Evolutionary conservation across 2,888 invertebrate species (phyloP).

Genomic region (Drosophila glabriapex): DNA sequence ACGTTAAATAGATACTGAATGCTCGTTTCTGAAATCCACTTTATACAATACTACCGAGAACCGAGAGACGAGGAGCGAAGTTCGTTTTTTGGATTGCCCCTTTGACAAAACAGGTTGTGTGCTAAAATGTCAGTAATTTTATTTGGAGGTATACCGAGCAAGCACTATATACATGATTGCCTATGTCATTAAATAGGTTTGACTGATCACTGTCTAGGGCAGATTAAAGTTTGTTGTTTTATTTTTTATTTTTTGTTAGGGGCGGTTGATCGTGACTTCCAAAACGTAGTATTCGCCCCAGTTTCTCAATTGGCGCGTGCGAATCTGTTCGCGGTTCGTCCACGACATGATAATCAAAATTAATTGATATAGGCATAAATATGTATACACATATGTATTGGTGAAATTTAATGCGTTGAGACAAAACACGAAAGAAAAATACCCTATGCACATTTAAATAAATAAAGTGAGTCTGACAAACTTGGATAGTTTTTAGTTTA

Average conservation of each 20-base stretch:
- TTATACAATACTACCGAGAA: conserved; percentile 5
- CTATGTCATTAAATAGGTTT: not conserved
- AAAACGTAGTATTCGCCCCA: not conserved
- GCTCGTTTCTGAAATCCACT: conserved; percentile 7
- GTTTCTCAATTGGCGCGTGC: conserved; percentile 30
- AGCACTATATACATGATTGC: not conserved
- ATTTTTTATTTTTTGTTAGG: not conserved
- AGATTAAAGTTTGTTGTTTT: too few species aligned
- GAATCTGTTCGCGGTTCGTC: conserved; percentile 8
- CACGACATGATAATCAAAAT: conserved; percentile 18
- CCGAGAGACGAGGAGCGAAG: not conserved
- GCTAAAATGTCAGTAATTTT: not conserved
- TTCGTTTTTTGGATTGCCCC: conserved; percentile 1
- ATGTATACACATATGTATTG: not conserved
- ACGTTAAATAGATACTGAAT: conserved; percentile 37
- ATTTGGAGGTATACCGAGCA: not conserved
- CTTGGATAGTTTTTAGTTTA: not conserved
- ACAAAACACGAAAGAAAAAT: not conserved
- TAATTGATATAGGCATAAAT: conserved; percentile 21
- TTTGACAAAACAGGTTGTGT: conserved; percentile 40
- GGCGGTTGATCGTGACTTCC: not conserved
- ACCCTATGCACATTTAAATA: not conserved
- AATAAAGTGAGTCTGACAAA: not conserved
- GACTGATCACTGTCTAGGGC: too few species aligned
- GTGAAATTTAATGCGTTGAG: not conserved